These are phyloP conservation scores for Sebastes kiyomatsui DNA, from an alignment of 2,797 vertebrate genomes.

Conservation along the genomic window DNA sequence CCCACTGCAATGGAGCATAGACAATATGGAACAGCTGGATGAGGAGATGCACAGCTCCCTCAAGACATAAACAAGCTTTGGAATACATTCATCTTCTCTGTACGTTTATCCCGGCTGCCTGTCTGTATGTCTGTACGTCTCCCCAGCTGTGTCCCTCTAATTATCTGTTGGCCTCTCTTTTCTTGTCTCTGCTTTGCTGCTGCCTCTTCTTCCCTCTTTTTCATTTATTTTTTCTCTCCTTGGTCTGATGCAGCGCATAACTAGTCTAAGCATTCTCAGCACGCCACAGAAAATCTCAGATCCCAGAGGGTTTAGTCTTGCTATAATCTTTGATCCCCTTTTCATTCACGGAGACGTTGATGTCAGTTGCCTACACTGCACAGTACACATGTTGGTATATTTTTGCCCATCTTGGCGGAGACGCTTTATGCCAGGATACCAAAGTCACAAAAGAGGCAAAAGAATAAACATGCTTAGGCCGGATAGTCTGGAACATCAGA, in stretches of 20 bases:
- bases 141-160: background rate
- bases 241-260: background rate
- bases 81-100: conserved; percentile 29
- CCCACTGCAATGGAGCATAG: conserved; percentile 17
- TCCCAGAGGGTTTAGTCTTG: background rate
- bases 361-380: background rate
- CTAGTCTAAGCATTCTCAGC: background rate
- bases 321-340: background rate
- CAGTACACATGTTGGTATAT: background rate
- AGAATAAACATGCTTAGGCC: background rate
- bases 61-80: conserved; percentile 10
- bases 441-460: background rate
- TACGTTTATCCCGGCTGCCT: conserved; percentile 3
- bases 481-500: background rate
- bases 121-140: conserved; percentile 1
- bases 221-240: background rate
- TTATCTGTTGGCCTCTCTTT: conserved; percentile 14
- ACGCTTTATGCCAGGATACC: background rate
- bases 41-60: conserved; percentile 43
- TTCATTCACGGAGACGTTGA: background rate
- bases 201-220: background rate
- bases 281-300: background rate
- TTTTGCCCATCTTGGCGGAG: background rate
- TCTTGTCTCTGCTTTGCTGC: background rate
- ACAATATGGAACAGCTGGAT: conserved; percentile 44